Evolutionary conservation across 2,797 vertebrate genomes (phyloP).

Genomic region (Vultur gryphus): DNA sequence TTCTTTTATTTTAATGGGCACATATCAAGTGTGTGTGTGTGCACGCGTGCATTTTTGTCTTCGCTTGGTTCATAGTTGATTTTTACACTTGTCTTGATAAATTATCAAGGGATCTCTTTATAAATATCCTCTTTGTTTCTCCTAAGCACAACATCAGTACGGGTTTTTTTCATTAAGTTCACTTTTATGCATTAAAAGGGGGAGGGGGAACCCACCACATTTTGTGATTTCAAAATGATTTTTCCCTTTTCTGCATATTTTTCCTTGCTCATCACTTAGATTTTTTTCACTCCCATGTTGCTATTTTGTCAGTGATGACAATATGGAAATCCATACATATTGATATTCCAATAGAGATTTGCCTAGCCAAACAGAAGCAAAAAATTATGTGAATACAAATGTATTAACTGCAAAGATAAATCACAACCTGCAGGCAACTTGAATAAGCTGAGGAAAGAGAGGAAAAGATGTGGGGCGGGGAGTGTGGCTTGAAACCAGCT

Average conservation of each 20-base stretch:
- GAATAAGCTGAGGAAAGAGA: slow-evolving; percentile 8
- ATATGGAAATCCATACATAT: slow-evolving; percentile 43
- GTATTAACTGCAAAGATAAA: slow-evolving; percentile 57
- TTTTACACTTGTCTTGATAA: slow-evolving; percentile 5
- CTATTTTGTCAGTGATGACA: slow-evolving; percentile 48
- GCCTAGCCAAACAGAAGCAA: slow-evolving; percentile 44
- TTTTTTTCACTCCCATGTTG: not conserved
- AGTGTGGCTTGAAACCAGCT: slow-evolving; percentile 8
- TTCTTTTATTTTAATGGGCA: not conserved
- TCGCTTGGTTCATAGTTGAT: not conserved
- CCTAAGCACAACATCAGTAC: not conserved
- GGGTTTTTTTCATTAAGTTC: not conserved
- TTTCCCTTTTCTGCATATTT: slow-evolving; percentile 5
- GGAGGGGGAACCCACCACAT: not conserved
- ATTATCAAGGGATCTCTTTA: not conserved
- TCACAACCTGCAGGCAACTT: slow-evolving; percentile 17
- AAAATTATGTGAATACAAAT: slow-evolving; percentile 47
- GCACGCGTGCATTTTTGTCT: not conserved
- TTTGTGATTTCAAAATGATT: not conserved
- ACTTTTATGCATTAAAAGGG: slow-evolving; percentile 41
- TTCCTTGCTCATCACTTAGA: not conserved
- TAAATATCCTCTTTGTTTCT: not conserved
- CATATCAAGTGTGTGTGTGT: not conserved
- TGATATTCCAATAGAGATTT: slow-evolving; percentile 53
- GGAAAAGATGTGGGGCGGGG: not conserved